Evolutionary conservation across 2,797 vertebrate species (phyloP), one percentile per base, ranked within the genome.

Genomic region (Cyprinella venusta): DNA sequence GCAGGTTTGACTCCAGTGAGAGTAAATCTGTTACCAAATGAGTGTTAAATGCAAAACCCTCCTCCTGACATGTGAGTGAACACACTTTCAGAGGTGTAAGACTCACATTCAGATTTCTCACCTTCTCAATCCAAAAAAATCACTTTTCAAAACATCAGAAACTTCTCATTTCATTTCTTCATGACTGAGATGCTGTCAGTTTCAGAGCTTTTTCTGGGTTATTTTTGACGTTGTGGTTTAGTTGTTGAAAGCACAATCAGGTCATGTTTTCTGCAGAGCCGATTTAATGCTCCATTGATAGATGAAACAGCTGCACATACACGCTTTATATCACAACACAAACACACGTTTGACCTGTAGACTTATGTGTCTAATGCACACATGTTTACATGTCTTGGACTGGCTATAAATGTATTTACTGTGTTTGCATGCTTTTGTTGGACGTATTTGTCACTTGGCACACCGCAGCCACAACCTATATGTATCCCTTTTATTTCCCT

Each of bases 241-340:
- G 26, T 50, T 16, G 26, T 15, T 70, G 13, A 40, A 70, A 48
- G 40, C 45, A 52, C 45, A 72, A 52, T 52, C 70, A 52, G 70
- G 70, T 72, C 70, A 72, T 72, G 70, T 72, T 72, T 52, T 30
- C 5, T 50, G 24, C 42, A 33, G n/a, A 48, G 7, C 15, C 30
- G 16, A 19, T 72, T 19, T 33, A 72, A 19, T 12, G 42, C 24
- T 52, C 33, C 7, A 50, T 30, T 48, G 30, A 71, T 16, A 30
- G 42, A 71, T 70, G 6, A 18, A 70, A 26, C 24, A 70, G 26
- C 8, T 50, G 8, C 69, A 38, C 64, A 50, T 50, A 48, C 15
- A 18, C 2, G 45, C 42, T 50, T 50, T 71, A 71, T 71, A 30
- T 19, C 2, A 15, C 15, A 71, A 45, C 4, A 50, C n/a, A 50